Base-by-base conservation (phyloP, 1,140 invertebrate species). In the Steinernema khuongi region DNA sequence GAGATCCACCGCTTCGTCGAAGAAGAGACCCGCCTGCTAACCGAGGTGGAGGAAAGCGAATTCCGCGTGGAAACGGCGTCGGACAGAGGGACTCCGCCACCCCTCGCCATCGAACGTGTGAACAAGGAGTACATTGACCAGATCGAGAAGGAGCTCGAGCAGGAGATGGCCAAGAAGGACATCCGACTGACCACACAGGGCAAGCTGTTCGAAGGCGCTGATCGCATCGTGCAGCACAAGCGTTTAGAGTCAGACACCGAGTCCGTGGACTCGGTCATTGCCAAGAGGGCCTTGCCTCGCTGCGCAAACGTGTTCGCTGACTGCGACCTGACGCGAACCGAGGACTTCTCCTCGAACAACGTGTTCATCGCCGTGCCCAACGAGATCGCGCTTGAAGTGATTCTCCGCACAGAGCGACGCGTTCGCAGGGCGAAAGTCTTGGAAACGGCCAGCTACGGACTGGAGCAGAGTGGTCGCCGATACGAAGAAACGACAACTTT, bases 271-370 rank as follows among this genome's bases (percentile, higher is more conserved):
- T 70, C 74, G 36, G 31, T 69, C 2, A 73, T 73, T 31, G 70
- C 67, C 26, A 7, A 22, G 4, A 14, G 50, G 11, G 14, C 50
- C 19, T 22, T 17, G 14, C 74, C 74, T 43, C 73, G 74, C 36
- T 77, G 76, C 50, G 70, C 74, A 29, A 74, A 77, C 28, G 74
- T 66, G 19, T 77, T 77, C 68, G 76, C 74, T 68, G 76, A 77
- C 41, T 77, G 76, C 50, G 76, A 77, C 28, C 29, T 77, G 1
- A 69, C 68, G 2, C 43, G 70, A 22, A 77, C 60, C 28, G 76
- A 77, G 19, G 76, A 77, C 32, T 72, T 66, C 11, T 77, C 76
- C 7, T 66, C 50, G 29, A 75, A 72, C 31, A 60, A 60, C 19
- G 76, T 77, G 22, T 68, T 36, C 18, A 76, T 77, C 60, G 76